Percentiles rank a stretch among this genome's conserved stretches.
phyloP scores from a whole-genome alignment of 2,888 invertebrate genomes.

The Aporophyla nigra region DNA sequence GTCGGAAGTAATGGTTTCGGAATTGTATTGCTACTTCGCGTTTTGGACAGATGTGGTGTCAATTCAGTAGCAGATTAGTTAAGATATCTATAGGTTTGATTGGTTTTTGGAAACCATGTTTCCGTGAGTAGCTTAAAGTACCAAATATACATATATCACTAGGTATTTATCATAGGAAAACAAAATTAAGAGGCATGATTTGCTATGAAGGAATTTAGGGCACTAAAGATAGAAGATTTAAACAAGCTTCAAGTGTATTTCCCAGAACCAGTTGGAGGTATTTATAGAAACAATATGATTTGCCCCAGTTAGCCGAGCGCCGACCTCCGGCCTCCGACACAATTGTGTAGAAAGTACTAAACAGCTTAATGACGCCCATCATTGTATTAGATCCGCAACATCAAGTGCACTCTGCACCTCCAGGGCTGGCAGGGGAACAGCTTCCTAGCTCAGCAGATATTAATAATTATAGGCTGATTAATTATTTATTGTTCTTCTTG shows the following conservation, averaged over 20 bases:
- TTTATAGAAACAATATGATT: constrained; percentile 41
- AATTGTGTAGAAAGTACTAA: constrained; percentile 57
- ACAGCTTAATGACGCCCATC: constrained; percentile 46
- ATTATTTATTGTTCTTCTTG: too few species aligned
- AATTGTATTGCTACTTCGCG: neutral
- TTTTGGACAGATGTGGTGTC: neutral
- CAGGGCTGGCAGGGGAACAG: constrained; percentile 26
- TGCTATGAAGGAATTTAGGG: neutral
- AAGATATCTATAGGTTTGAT: too few species aligned
- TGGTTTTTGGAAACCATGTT: neutral
- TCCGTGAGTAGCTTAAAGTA: neutral
- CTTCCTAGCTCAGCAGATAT: neutral
- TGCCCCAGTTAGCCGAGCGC: constrained; percentile 48
- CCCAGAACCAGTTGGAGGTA: constrained; percentile 16
- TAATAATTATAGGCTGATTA: too few species aligned
- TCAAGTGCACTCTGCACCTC: constrained; percentile 42
- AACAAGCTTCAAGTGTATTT: constrained; percentile 22
- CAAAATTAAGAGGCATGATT: neutral
- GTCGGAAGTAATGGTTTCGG: neutral
- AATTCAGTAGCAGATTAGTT: neutral
- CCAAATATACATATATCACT: neutral
- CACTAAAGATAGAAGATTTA: constrained; percentile 5
- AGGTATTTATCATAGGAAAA: neutral
- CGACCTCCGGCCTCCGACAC: constrained; percentile 54
- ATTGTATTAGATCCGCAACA: constrained; percentile 55